Evolutionary conservation across 2,113 vertebrate species (phyloP).

Genomic region (Amblyornis subalaris): DNA sequence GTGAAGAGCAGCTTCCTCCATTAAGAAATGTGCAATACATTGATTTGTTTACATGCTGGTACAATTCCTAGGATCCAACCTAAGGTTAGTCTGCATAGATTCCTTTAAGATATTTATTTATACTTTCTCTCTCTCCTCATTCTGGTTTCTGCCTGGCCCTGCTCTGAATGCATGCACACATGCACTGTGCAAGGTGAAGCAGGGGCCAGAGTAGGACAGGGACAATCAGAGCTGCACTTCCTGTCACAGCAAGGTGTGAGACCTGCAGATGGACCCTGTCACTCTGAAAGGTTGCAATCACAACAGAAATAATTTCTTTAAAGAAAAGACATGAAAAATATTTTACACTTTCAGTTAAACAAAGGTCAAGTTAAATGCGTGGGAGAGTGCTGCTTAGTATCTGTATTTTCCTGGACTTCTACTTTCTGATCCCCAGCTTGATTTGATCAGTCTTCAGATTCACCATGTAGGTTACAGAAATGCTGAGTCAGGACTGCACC

Average conservation of each 20-base stretch:
- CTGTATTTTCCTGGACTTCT: not conserved
- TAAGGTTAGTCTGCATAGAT: not conserved
- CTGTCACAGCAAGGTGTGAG: not conserved
- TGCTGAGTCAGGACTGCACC: not conserved
- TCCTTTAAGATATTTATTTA: not conserved
- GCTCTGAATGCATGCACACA: not conserved
- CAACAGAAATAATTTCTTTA: not conserved
- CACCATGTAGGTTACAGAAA: not conserved
- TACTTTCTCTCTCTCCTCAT: not conserved
- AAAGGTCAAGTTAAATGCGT: not conserved
- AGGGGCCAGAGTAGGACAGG: not conserved
- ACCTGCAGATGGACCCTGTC: not conserved
- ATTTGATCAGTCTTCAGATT: not conserved
- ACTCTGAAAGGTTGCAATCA: not conserved
- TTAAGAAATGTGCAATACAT: not conserved
- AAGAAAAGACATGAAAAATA: not conserved
- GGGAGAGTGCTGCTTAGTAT: not conserved
- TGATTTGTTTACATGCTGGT: not conserved
- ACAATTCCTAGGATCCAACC: not conserved
- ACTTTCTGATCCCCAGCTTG: not conserved
- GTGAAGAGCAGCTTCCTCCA: not conserved
- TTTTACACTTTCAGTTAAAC: not conserved
- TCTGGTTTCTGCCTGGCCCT: not conserved
- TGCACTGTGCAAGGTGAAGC: not conserved
- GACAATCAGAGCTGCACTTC: not conserved